Evolutionary conservation across 2,888 invertebrate genomes (phyloP).

Genomic region (Drosophila paramelanica): DNA sequence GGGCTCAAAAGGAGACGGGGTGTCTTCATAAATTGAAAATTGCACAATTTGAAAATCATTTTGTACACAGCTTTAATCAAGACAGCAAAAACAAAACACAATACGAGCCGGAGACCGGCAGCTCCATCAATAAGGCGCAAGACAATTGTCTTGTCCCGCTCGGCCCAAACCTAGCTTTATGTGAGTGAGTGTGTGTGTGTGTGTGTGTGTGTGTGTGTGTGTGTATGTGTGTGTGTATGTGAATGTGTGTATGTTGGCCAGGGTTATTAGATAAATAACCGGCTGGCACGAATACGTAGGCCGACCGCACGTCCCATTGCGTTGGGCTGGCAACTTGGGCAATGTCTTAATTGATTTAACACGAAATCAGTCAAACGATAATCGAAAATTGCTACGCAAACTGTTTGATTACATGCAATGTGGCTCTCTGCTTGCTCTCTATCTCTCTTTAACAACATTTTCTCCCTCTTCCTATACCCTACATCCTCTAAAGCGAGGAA

Average conservation of each 20-base stretch:
- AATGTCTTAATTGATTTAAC: slow-evolving; percentile 80
- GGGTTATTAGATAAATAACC: slow-evolving; percentile 76
- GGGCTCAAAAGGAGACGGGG: background rate
- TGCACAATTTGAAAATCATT: slow-evolving; percentile 59
- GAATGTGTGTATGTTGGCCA: slow-evolving; percentile 36
- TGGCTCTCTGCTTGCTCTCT: slow-evolving; percentile 12
- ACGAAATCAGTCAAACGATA: slow-evolving; percentile 81
- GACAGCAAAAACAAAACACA: slow-evolving; percentile 21
- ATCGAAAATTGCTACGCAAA: slow-evolving; percentile 80
- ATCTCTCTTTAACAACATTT: background rate
- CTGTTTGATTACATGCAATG: slow-evolving; percentile 81
- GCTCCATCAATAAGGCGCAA: slow-evolving; percentile 64
- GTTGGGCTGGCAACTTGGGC: slow-evolving; percentile 54
- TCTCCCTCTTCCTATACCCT: background rate
- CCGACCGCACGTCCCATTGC: slow-evolving; percentile 54
- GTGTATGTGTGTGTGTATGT: background rate
- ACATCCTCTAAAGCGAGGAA: background rate
- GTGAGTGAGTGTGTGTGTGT: background rate
- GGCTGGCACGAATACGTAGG: slow-evolving; percentile 57
- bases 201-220: slow-evolving; percentile 9
- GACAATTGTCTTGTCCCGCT: slow-evolving; percentile 43
- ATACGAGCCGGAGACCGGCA: slow-evolving; percentile 19
- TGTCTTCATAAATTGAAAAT: slow-evolving; percentile 71
- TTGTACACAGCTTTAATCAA: slow-evolving; percentile 55
- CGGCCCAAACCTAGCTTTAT: background rate